A percentile compares a stretch with the other conserved stretches of the same genome.
Evolutionary conservation across 2,797 vertebrate genomes (phyloP).

Genomic region (Dallia pectoralis): DNA sequence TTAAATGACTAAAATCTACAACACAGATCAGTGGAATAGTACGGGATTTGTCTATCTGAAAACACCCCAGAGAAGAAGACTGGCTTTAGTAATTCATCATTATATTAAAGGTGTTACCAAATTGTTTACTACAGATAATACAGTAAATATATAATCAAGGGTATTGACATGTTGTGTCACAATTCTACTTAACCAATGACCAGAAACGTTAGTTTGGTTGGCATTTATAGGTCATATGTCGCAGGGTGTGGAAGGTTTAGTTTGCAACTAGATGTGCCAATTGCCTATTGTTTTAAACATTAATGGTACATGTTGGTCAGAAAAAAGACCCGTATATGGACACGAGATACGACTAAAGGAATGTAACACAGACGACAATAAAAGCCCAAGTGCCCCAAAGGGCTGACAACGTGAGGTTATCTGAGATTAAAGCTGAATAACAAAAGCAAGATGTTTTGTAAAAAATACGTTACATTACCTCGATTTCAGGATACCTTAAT

Average conservation of each 20-base stretch:
- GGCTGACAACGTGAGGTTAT: conserved; percentile 3
- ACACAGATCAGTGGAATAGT: too few relatives aligned
- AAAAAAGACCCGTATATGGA: not conserved
- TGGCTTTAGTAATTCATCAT: conserved; percentile 20
- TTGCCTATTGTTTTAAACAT: not conserved
- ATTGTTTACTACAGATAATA: conserved; percentile 34
- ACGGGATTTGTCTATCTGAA: too few relatives aligned
- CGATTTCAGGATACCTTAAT: conserved; percentile 40
- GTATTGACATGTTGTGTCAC: not conserved
- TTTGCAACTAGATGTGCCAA: not conserved
- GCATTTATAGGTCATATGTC: not conserved
- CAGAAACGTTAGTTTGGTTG: not conserved
- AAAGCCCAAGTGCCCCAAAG: conserved; percentile 35
- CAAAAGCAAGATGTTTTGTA: not conserved
- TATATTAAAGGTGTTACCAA: conserved; percentile 17
- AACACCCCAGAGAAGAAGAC: too few relatives aligned
- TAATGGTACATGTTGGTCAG: not conserved
- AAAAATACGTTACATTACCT: conserved; percentile 54
- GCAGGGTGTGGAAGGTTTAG: not conserved
- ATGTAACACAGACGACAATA: conserved; percentile 1
- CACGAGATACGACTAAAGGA: not conserved
- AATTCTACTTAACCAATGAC: not conserved
- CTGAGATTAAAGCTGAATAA: not conserved
- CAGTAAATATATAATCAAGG: not conserved
- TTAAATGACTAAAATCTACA: too few relatives aligned